Base-by-base conservation (phyloP, 2,113 vertebrate genomes). In the Siphamia tubifer region DNA sequence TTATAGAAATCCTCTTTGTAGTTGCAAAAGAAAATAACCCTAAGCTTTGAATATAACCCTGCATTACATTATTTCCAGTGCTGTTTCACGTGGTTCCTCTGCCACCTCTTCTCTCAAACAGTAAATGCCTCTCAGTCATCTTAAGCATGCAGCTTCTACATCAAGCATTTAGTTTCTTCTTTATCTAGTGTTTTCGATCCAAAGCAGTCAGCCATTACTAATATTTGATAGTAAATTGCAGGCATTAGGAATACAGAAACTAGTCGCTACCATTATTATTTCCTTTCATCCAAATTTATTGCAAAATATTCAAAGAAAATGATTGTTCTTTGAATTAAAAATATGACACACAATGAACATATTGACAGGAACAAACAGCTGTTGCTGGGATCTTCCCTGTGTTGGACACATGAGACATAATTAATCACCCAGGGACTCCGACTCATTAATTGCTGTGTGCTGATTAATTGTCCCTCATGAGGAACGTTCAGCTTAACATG, bases 361-460 rank as follows among this genome's bases (percentile, higher is more conserved):
- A 42, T 1, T 68, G 70, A 58, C 69, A 56, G 73, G 3, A 87
- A 82, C 77, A 89, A 87, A 88, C 87, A 90, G 83, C 76, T 88
- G 89, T 71, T 82, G 48, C 60, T 12, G 40, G 63, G 77, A 73
- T 74, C 67, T 68, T 65, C 58, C 35, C 62, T 35, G 57, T 65
- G 28, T 48, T 60, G 74, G 86, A 89, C 85, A 81, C 80, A 84
- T 23, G 68, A 85, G 72, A 80, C 77, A 39, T 82, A 74, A 88
- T 88, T 81, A 89, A 91, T 88, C 87, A 84, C 76, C 77, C n/a
- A 25, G 82, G 82, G 84, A 89, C 79, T 51, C 56, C 35, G 51
- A 80, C 52, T 87, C 84, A 76, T 89, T 90, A 88, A 85, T 87
- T 68, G 83, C 88, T 79, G 78, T 61, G 81, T 75, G 85, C 73